A percentile compares a stretch with the other conserved stretches of the same genome.
phyloP scores from a whole-genome alignment of 2,888 invertebrate genomes.

The Diarsia brunnea region DNA sequence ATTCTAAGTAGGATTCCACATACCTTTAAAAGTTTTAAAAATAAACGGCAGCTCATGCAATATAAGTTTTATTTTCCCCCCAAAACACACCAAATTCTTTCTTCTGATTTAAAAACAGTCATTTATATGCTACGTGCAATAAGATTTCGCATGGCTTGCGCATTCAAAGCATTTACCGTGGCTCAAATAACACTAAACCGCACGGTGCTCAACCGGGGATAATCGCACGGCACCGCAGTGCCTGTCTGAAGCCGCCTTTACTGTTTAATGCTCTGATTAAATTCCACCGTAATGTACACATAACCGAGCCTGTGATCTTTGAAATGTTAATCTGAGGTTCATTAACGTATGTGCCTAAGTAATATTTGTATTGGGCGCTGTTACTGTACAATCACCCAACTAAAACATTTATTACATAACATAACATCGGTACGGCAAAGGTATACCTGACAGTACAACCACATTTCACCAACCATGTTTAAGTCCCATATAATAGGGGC shows the following conservation, averaged over 20 bases:
- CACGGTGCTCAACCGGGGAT: constrained; percentile 17
- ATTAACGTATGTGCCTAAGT: constrained; percentile 17
- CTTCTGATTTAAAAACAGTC: constrained; percentile 17
- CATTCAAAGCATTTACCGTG: constrained; percentile 25
- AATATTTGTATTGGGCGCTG: not conserved
- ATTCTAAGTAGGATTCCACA: not conserved
- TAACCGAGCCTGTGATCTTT: constrained; percentile 27
- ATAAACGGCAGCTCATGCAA: constrained; percentile 1
- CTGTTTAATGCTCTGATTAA: constrained; percentile 40
- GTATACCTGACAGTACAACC: too few relatives aligned
- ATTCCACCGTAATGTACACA: constrained; percentile 27
- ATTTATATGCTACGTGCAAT: constrained; percentile 34
- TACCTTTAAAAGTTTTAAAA: not conserved
- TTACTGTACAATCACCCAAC: not conserved
- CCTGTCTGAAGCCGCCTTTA: constrained; percentile 35
- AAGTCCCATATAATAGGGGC: too few relatives aligned
- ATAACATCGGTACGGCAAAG: too few relatives aligned
- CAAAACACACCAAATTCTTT: constrained; percentile 11
- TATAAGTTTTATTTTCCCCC: not conserved
- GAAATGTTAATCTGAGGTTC: constrained; percentile 38
- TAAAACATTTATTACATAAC: not conserved
- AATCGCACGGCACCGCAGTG: constrained; percentile 33
- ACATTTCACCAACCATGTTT: too few relatives aligned
- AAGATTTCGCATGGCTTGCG: constrained; percentile 16
- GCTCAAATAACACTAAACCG: constrained; percentile 29